Base-by-base conservation (phyloP, 2,113 vertebrate genomes). In the Rhegmatorhina hoffmannsi region DNA sequence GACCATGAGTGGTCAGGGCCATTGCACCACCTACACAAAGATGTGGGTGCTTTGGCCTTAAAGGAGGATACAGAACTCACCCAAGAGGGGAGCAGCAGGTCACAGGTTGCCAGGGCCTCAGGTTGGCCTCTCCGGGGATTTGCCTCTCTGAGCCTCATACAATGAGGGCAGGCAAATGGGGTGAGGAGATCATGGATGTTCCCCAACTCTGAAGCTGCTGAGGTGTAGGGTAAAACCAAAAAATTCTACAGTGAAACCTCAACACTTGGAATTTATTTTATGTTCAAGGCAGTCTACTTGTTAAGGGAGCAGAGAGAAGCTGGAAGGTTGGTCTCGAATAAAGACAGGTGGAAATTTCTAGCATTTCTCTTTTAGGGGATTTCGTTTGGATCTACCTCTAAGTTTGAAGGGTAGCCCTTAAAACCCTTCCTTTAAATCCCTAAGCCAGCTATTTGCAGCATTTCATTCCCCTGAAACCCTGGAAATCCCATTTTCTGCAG, bases 31-130 rank as follows among this genome's bases (percentile, higher is more conserved):
- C 9, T 0, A 0, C 7, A 0, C 5, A 14, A 58, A 46, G 21
- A 11, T 44, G 33, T 68, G 21, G 16, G 24, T 3, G 2, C 0
- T 0, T 24, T 33, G 10, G 21, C 0, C 0, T 16, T 26, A 21
- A 55, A 73, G 66, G 50, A 73, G 12, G 36, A 16, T 2, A 5
- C 46, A 68, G 56, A 24, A 38, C 3, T 34, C 31, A 2, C 3
- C 14, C 14, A 43, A 24, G 4, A 62, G 28, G 5, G 46, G 23
- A 11, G 3, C 58, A 47, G 63, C 0, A 2, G 47, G 36, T 11
- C 1, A 0, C 20, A 52, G 20, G 52, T 3, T 31, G 26, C 14
- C 1, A 1, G 0, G 2, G 5, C 11, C 40, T 34, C 6, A 5
- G 9, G 24, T 11, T 36, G 24, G 24, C 38, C 20, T 49, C 29